Evolutionary conservation across 1,140 invertebrate genomes (phyloP).

Genomic region (Ladona fulva): DNA sequence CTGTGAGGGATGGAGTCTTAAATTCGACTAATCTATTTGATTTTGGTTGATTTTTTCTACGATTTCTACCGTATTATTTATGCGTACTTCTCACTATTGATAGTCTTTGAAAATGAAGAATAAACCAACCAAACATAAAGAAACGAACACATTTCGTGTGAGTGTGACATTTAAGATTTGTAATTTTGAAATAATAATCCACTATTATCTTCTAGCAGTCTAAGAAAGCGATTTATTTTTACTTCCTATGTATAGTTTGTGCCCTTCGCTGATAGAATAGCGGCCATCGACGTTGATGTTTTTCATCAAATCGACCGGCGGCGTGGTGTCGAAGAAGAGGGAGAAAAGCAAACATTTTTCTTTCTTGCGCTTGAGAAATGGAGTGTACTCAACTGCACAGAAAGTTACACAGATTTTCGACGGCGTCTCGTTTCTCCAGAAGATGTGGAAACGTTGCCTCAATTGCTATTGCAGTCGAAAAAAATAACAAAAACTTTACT

Average conservation of each 20-base stretch:
- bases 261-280: slow-evolving; percentile 73
- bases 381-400: slow-evolving; percentile 73
- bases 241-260: slow-evolving; percentile 69
- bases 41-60: too few species aligned
- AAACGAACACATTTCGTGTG: background rate
- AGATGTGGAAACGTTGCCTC: slow-evolving; percentile 64
- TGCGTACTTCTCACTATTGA: too few species aligned
- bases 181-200: too few species aligned
- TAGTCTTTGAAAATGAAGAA: background rate
- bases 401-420: slow-evolving; percentile 66
- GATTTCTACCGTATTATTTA: too few species aligned
- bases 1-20: too few species aligned
- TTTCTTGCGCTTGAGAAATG: slow-evolving; percentile 75
- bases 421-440: slow-evolving; percentile 44
- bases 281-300: slow-evolving; percentile 70
- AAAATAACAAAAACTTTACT: slow-evolving; percentile 59
- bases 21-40: too few species aligned
- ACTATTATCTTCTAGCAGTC: too few species aligned
- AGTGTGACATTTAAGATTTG: too few species aligned
- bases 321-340: slow-evolving; percentile 46
- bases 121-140: background rate
- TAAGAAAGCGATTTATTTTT: too few species aligned
- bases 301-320: slow-evolving; percentile 62
- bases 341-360: slow-evolving; percentile 66
- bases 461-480: slow-evolving; percentile 69